Evolutionary conservation across 2,113 vertebrate species (phyloP).

Genomic region (Eublepharis macularius): DNA sequence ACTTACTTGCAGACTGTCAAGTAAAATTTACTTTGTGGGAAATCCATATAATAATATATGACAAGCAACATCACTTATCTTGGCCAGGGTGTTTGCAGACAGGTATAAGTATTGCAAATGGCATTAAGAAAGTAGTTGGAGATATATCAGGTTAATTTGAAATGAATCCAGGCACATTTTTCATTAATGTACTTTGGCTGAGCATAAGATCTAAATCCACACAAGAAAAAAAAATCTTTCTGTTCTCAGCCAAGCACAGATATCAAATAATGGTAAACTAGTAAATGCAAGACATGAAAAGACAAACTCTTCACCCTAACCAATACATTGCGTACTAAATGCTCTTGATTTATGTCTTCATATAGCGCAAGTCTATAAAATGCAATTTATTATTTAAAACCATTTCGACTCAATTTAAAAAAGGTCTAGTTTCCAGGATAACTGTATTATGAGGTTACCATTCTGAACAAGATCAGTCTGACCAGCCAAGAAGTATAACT

Average conservation of each 20-base stretch:
- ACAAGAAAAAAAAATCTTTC: constrained; percentile 20
- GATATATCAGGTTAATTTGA: constrained; percentile 43
- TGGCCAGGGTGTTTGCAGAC: constrained; percentile 1
- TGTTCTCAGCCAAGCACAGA: constrained; percentile 33
- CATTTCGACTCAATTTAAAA: constrained; percentile 31
- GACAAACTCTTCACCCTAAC: constrained; percentile 6
- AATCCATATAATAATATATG: background rate
- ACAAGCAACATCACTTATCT: background rate
- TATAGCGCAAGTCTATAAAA: constrained; percentile 33
- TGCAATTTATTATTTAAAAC: constrained; percentile 52
- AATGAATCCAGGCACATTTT: constrained; percentile 53
- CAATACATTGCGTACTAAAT: constrained; percentile 41
- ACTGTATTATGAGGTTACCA: constrained; percentile 55
- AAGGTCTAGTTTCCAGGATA: constrained; percentile 28
- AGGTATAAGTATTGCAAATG: constrained; percentile 35
- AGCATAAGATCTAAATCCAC: constrained; percentile 39
- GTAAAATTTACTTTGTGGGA: background rate
- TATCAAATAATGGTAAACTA: constrained; percentile 22
- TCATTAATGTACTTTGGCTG: constrained; percentile 34
- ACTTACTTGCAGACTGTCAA: background rate
- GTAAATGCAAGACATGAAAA: constrained; percentile 18
- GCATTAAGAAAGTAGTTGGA: constrained; percentile 35
- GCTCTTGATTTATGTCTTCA: constrained; percentile 34
- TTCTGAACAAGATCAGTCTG: constrained; percentile 14
- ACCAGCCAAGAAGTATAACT: constrained; percentile 15